Evolutionary conservation across 2,113 vertebrate genomes (phyloP), one percentile per base, ranked within the genome.

Genomic region (Lepisosteus osseus): DNA sequence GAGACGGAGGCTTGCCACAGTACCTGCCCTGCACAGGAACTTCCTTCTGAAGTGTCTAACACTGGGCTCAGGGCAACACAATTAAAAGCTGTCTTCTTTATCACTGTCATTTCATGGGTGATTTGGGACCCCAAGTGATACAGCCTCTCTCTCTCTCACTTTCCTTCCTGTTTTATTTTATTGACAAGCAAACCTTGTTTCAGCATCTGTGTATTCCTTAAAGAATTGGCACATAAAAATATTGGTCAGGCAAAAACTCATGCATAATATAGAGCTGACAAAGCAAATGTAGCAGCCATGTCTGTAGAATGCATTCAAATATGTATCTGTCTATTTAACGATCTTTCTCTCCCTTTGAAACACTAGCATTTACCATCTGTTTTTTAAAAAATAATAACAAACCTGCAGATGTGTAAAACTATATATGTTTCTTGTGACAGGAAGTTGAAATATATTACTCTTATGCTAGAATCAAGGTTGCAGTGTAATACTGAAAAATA

Each of bases 101-200:
- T 59, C 56, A 59, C 2, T 59, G 56, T 59, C 56, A 59, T n/a
- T n/a, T 12, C 56, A 59, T 59, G n/a, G 56, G 56, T 2, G 13
- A 6, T 59, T 59, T 59, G 56, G 56, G 56, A 59, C 11, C 56
- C 56, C n/a, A 4, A 59, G n/a, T n/a, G 2, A 5, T 59, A 59
- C 56, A 59, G n/a, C 7, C 56, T 59, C 56, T n/a, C 47, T 51
- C 47, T 51, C 47, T 51, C 47, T 51, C 47, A 51, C 47, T 51
- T 13, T 59, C 56, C n/a, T 12, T 59, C 56, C 56, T 59, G 56
- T 59, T 59, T 59, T 51, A 59, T n/a, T 59, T 12, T 59, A 59
- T 59, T 59, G n/a, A 59, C 56, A 59, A 59, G 56, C 7, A 59
- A 59, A 12, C 56, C 56, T 59, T n/a, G n/a, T 59, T 59, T 59